Percentiles rank a stretch among this genome's conserved stretches.
phyloP scores from a whole-genome alignment of 2,888 invertebrate genomes.

The Apeira syringaria region DNA sequence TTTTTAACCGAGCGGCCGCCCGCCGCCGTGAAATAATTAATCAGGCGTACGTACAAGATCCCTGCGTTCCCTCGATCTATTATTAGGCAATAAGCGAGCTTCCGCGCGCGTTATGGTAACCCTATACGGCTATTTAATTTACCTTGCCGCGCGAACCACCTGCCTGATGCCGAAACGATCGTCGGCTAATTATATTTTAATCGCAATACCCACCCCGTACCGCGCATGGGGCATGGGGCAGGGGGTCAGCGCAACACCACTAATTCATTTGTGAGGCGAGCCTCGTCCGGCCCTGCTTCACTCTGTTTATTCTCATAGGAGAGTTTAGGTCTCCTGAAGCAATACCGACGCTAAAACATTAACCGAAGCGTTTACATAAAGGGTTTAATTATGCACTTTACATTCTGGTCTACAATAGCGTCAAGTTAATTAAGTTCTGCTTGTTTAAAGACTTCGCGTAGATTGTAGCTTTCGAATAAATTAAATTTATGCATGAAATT shows the following conservation, averaged over 20 bases:
- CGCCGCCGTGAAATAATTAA: slow-evolving; percentile 57
- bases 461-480: slow-evolving; percentile 57
- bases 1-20: slow-evolving; percentile 36
- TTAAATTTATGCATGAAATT: slow-evolving; percentile 65
- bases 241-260: slow-evolving; percentile 47
- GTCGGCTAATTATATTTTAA: slow-evolving; percentile 83
- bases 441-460: slow-evolving; percentile 70
- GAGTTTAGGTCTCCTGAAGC: slow-evolving; percentile 80
- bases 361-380: slow-evolving; percentile 77
- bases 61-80: slow-evolving; percentile 62
- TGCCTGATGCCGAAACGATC: slow-evolving; percentile 78
- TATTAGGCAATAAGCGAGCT: slow-evolving; percentile 75
- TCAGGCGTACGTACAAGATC: slow-evolving; percentile 55
- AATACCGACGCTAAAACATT: slow-evolving; percentile 78
- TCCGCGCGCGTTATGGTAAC: slow-evolving; percentile 73
- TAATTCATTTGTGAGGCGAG: slow-evolving; percentile 77
- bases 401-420: slow-evolving; percentile 71
- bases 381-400: slow-evolving; percentile 78
- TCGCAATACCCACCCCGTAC: slow-evolving; percentile 65
- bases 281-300: slow-evolving; percentile 55
- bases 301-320: slow-evolving; percentile 80
- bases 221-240: slow-evolving; percentile 34
- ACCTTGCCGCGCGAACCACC: slow-evolving; percentile 70
- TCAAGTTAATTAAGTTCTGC: slow-evolving; percentile 77
- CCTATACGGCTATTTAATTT: slow-evolving; percentile 79